A percentile compares a stretch with the other conserved stretches of the same genome.
Conservation (phyloP, 2,113 vertebrate species). For the Forbesichthys agassizii region DNA sequence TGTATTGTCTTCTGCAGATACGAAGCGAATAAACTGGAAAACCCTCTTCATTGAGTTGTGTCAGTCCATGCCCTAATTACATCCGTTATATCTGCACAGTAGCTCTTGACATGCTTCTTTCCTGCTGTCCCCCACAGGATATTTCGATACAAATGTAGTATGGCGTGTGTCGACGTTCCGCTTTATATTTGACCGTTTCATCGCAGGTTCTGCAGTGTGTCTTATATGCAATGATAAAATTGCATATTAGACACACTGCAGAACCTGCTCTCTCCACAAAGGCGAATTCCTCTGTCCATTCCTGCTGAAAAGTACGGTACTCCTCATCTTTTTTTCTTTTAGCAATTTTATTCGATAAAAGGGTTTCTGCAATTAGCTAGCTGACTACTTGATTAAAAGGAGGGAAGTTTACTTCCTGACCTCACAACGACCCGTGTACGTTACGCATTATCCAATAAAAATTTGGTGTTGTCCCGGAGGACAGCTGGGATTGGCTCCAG, state of each 20-base stretch:
- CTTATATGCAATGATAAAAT: too few species aligned
- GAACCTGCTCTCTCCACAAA: slow-evolving; percentile 35
- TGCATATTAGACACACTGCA: background rate
- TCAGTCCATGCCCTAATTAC: too few species aligned
- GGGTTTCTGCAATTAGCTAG: background rate
- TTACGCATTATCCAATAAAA: slow-evolving; percentile 5
- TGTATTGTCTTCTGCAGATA: too few species aligned
- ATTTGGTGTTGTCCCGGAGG: too few species aligned
- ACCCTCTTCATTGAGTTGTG: too few species aligned
- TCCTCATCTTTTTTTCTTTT: slow-evolving; percentile 35
- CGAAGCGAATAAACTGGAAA: too few species aligned
- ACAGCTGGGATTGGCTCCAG: too few species aligned
- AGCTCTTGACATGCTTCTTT: slow-evolving; percentile 42
- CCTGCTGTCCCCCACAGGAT: slow-evolving; percentile 3
- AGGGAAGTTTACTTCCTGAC: background rate
- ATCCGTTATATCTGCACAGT: background rate
- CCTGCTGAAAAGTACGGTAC: slow-evolving; percentile 16
- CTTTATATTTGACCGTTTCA: slow-evolving; percentile 53
- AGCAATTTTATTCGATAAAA: slow-evolving; percentile 8
- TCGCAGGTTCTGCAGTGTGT: background rate
- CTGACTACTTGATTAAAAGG: background rate
- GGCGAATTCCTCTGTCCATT: slow-evolving; percentile 19
- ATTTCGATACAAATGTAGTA: slow-evolving; percentile 29
- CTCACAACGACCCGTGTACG: background rate
- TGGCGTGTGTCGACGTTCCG: slow-evolving; percentile 44